These are phyloP conservation scores for Rhincodon typus DNA, from an alignment of 2,797 vertebrate genomes.

Conservation along the genomic window DNA sequence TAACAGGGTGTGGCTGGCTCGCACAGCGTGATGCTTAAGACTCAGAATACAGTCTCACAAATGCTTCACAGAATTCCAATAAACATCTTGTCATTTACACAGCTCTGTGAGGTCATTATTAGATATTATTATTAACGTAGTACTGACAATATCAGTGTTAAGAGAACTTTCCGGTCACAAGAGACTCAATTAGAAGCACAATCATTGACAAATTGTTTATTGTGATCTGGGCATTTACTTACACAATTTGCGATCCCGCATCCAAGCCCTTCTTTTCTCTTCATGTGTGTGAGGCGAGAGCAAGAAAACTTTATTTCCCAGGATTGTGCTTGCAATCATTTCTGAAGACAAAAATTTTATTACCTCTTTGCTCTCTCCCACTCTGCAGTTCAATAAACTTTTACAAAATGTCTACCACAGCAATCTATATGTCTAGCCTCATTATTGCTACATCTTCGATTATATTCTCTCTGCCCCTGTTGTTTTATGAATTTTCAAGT, in stretches of 20 bases:
- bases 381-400: neutral
- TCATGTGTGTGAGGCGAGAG: neutral
- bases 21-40: too few relatives aligned
- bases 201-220: neutral
- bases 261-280: neutral
- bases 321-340: neutral
- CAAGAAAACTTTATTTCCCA: neutral
- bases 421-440: neutral
- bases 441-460: neutral
- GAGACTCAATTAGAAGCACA: slow-evolving; percentile 5
- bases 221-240: neutral
- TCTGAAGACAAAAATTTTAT: neutral
- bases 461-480: neutral
- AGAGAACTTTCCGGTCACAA: neutral
- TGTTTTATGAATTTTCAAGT: neutral
- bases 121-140: neutral
- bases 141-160: neutral
- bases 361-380: neutral
- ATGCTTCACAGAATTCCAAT: neutral
- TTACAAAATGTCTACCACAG: neutral
- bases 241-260: neutral
- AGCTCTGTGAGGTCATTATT: neutral
- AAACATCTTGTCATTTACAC: neutral
- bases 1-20: too few relatives aligned
- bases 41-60: neutral